Percentiles rank a stretch among this genome's conserved stretches.
Evolutionary conservation across 2,113 vertebrate species (phyloP).

Genomic region (Cyphomyrus discorhynchus): DNA sequence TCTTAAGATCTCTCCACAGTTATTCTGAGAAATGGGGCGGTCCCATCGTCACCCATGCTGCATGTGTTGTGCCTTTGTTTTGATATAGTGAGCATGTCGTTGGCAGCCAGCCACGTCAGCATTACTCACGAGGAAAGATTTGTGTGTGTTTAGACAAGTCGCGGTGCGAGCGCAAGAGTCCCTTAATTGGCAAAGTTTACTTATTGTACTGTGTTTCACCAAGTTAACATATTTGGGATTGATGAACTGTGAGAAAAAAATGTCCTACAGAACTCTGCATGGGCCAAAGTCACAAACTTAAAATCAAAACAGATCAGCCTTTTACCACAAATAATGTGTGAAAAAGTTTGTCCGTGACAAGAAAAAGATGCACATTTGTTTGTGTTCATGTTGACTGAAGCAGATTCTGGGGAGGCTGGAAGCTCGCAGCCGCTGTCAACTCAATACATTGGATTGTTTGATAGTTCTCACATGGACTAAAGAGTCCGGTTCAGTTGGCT

Average conservation of each 20-base stretch:
- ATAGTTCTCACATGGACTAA: neutral
- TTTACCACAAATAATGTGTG: neutral
- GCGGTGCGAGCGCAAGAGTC: neutral
- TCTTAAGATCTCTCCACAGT: neutral
- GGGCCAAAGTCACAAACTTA: neutral
- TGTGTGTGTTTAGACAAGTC: slow-evolving; percentile 10
- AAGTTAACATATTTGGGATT: neutral
- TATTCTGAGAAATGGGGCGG: neutral
- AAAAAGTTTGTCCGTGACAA: neutral
- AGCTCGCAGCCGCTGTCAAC: neutral
- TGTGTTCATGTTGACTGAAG: neutral
- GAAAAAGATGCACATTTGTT: neutral
- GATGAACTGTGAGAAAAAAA: neutral
- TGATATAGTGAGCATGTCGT: slow-evolving; percentile 37
- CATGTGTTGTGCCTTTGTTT: slow-evolving; percentile 41
- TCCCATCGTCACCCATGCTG: neutral
- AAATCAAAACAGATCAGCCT: neutral
- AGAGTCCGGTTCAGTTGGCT: neutral
- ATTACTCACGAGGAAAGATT: slow-evolving; percentile 18
- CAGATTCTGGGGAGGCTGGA: neutral
- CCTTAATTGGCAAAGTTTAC: neutral
- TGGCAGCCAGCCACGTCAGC: slow-evolving; percentile 49
- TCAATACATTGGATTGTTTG: neutral
- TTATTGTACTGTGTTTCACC: neutral
- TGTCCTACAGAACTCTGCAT: neutral